phyloP scores from a whole-genome alignment of 1,140 invertebrate species.

The Oedothorax gibbosus region DNA sequence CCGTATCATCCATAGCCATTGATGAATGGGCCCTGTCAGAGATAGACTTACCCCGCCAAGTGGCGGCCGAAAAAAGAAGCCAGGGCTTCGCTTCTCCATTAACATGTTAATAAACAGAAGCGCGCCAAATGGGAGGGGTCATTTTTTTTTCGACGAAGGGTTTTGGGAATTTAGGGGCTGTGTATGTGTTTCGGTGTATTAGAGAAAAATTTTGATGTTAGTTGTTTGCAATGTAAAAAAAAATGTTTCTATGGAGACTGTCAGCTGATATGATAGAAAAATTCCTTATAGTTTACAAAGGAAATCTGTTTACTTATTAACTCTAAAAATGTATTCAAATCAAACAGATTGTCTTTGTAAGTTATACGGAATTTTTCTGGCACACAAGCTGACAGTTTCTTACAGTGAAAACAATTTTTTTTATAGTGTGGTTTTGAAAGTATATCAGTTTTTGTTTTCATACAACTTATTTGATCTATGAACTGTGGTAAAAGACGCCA shows the following conservation, averaged over 20 bases:
- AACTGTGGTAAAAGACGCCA: too few relatives aligned
- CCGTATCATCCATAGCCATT: slow-evolving; percentile 54
- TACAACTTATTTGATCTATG: too few relatives aligned
- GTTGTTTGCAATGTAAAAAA: neutral
- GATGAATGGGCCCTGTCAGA: slow-evolving; percentile 55
- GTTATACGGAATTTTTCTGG: too few relatives aligned
- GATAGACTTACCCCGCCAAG: slow-evolving; percentile 32
- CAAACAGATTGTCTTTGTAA: too few relatives aligned
- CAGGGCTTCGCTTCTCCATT: slow-evolving; percentile 21
- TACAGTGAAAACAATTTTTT: too few relatives aligned
- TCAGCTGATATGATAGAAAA: too few relatives aligned
- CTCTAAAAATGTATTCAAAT: too few relatives aligned
- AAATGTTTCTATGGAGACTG: neutral
- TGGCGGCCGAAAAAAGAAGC: neutral
- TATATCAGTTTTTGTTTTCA: too few relatives aligned
- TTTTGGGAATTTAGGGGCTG: slow-evolving; percentile 20
- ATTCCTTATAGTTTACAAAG: too few relatives aligned
- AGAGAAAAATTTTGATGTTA: neutral
- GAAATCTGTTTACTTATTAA: too few relatives aligned
- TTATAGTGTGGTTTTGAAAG: too few relatives aligned
- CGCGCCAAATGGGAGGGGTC: slow-evolving; percentile 34
- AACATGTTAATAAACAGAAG: slow-evolving; percentile 61
- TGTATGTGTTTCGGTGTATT: slow-evolving; percentile 4
- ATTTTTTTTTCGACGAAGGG: slow-evolving; percentile 19
- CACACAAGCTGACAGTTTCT: too few relatives aligned